Conservation (phyloP, 2,113 vertebrate species). For the Oncorhynchus nerka region DNA sequence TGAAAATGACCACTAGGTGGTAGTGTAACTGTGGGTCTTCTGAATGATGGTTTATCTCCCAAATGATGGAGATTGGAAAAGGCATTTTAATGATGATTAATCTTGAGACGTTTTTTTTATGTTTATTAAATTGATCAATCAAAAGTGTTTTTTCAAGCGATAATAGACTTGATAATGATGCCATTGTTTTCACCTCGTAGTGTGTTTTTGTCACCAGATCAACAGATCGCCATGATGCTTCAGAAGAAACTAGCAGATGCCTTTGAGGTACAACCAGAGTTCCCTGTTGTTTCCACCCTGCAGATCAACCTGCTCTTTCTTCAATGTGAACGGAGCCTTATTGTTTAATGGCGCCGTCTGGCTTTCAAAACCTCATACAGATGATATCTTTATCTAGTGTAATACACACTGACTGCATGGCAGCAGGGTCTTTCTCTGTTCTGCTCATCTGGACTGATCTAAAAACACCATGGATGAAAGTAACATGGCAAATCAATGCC, state of each 20-base stretch:
- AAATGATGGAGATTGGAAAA: too few relatives aligned
- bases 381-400: too few relatives aligned
- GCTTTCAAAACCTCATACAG: not conserved
- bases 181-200: not conserved
- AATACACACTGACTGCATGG: not conserved
- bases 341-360: not conserved
- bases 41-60: too few relatives aligned
- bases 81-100: too few relatives aligned
- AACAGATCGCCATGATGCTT: conserved; percentile 74
- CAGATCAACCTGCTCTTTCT: not conserved
- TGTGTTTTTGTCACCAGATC: conserved; percentile 57
- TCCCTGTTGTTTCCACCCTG: not conserved
- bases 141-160: too few relatives aligned
- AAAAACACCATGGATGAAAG: not conserved
- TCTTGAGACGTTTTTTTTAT: too few relatives aligned
- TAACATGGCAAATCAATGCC: not conserved
- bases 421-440: not conserved
- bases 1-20: too few relatives aligned
- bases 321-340: too few relatives aligned
- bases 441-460: not conserved
- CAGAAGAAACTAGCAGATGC: conserved; percentile 75
- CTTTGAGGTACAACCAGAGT: conserved; percentile 63
- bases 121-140: too few relatives aligned
- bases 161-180: not conserved
- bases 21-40: too few relatives aligned